Base-by-base conservation (phyloP, 2,888 invertebrate genomes). In the Tenthredo mesomela region DNA sequence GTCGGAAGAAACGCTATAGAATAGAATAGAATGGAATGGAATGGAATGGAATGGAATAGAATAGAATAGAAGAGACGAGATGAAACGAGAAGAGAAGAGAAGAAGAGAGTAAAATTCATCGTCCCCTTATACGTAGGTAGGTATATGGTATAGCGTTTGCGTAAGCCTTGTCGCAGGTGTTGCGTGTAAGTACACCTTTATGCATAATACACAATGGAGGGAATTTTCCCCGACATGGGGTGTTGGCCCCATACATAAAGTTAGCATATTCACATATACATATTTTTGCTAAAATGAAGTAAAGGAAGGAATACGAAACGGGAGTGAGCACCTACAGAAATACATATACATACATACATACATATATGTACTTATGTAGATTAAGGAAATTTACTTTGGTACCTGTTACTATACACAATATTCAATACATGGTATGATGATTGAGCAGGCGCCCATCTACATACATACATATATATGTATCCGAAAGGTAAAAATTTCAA, bases 81-180 rank as follows among this genome's bases (percentile, higher is more conserved):
- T 2, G 47, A 47, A 18, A 47, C 0, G 18, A 18, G 47, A 50
- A 0, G 50, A 18, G 65, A 29, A 3, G 37, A 37, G 70, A n/a
- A 15, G 71, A 37, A 15, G 47, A 40, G 9, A 29, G 47, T 29
- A 33, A 29, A 77, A 29, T 54, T 25, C 50, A 29, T 50, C n/a
- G 77, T 12, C 1, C 21, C 73, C n/a, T 25, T 5, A 29, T 5
- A n/a, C n/a, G 7, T 18, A 37, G 37, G 6, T 7, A 37, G 40
- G 47, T 47, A 47, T n/a, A n/a, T n/a, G 10, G 15, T 47, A 47
- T 12, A 47, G 3, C 50, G 18, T 25, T 50, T 77, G 47, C 29
- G 47, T 25, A 77, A 77, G 25, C 33, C 61, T 37, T 80, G 80
- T 80, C 80, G 40, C 80, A 80, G 80, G 80, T 80, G 80, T 80